Evolutionary conservation across 2,888 invertebrate genomes (phyloP), one percentile per base, ranked within the genome.

Genomic region (Synanthedon andrenaeformis): DNA sequence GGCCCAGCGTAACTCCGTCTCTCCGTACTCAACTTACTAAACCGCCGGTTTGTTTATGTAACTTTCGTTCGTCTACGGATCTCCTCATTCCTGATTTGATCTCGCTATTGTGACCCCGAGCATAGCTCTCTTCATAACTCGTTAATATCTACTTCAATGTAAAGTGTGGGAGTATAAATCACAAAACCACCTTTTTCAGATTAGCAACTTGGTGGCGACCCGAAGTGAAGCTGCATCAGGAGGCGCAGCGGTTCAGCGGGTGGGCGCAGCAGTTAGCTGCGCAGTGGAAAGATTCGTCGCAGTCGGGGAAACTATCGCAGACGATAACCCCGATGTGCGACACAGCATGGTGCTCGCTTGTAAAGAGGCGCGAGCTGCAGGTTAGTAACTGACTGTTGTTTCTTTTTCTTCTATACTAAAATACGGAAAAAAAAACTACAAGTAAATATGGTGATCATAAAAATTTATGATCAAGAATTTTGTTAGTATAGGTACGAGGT

Each of bases 271-370:
- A 51, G 97, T 99, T 59, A 97, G 96, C 84, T 91, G 97, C 73
- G 98, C 99, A 53, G 97, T 99, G 57, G 98, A 99, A 77, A 90
- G 98, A 66, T 99, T 99, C 89, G 98, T 98, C 65, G 95, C 97
- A 49, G 98, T 99, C 61, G 99, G 99, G 49, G 98, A 99, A 87
- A 96, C 97, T 69, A 99, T 99, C 75, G 99, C 98, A 51, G 98
- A 98, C 83, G 98, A 98, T 89, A 98, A 99, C 89, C 94, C 94
- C 41, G 98, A 99, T 83, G 96, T 99, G 64, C 93, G 96, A 65
- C 93, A 95, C 73, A 98, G 98, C 79, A 99, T 99, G 98, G 97
- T 96, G 80, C 96, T 98, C 69, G 98, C 99, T 28, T 99, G 99
- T 87, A 96, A 96, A 75, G 98, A 99, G 77, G 98, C 99, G 13